Base-by-base conservation (phyloP, 1,140 invertebrate species). In the Potamilus streckersoni region DNA sequence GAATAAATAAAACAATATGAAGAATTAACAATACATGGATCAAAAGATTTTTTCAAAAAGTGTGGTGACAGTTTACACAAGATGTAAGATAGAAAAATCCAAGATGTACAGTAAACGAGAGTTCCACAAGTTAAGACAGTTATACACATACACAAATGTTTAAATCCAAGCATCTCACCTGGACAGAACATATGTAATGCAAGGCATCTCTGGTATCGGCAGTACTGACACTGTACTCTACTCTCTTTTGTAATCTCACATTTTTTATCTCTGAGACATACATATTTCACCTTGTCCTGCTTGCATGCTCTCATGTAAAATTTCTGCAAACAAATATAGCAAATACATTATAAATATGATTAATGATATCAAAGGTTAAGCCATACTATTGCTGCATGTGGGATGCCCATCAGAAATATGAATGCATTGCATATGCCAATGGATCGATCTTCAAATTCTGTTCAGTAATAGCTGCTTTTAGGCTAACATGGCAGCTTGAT, bases 151-250 rank as follows among this genome's bases (percentile, higher is more conserved):
- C 56, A 55, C 1, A 20, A 17, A 49, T 38, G 57, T 20, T 55
- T 38, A 23, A 20, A 55, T 27, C 31, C n/a, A 55, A 17, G 55
- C 8, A 59, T 80, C 83, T 81, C 89, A 97, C 96, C 96, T 94
- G 98, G 97, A 87, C 99, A 92, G 77, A 98, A 97, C 98, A 99
- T 99, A 87, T 98, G 97, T 92, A 99, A 96, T 88, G 96, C 94
- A 77, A 99, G 96, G 91, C 98, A 99, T 90, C 99, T 99, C 91
- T 99, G 98, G 90, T 98, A 99, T 75, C 98, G 94, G 91, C 98
- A 99, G 91, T 97, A 99, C 92, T 99, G 98, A 92, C 98, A 99
- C 64, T 87, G 87, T 17, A 89, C 89, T 67, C 90, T 78, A 57
- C 84, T 88, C 55, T 88, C 88, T 73, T 88, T 89, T 12, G 87